phyloP scores from a whole-genome alignment of 2,888 invertebrate genomes.

The Eugnorisma glareosa region DNA sequence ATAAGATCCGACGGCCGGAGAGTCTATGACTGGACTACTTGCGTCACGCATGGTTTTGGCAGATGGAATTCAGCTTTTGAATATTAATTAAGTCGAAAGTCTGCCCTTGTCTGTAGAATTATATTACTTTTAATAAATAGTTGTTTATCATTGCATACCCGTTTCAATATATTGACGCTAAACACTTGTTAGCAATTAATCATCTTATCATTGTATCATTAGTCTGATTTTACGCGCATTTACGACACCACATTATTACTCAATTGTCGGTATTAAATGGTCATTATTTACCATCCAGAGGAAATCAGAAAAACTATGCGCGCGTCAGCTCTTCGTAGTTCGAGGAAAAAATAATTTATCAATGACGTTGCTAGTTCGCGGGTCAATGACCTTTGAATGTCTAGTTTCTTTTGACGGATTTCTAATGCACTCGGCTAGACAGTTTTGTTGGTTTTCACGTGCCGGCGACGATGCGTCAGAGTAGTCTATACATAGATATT shows the following conservation, averaged over 20 bases:
- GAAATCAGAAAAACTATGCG: slow-evolving; percentile 47
- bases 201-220: slow-evolving; percentile 43
- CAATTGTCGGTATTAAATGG: slow-evolving; percentile 63
- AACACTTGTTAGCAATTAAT: slow-evolving; percentile 60
- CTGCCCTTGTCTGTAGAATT: too few relatives aligned
- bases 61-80: too few relatives aligned
- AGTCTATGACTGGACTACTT: too few relatives aligned
- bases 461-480: slow-evolving; percentile 23
- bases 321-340: slow-evolving; percentile 36
- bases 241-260: slow-evolving; percentile 53
- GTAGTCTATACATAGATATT: neutral
- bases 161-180: slow-evolving; percentile 31
- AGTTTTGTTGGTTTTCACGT: neutral
- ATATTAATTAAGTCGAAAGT: too few relatives aligned
- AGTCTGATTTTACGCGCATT: slow-evolving; percentile 54
- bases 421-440: slow-evolving; percentile 33
- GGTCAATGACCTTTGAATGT: slow-evolving; percentile 45
- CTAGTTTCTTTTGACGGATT: slow-evolving; percentile 26
- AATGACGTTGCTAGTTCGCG: slow-evolving; percentile 37
- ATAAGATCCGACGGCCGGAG: too few relatives aligned
- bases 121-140: too few relatives aligned
- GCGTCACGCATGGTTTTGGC: too few relatives aligned
- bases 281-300: slow-evolving; percentile 42
- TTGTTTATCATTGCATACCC: too few relatives aligned
- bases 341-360: slow-evolving; percentile 30